Base-by-base conservation (phyloP, 1,140 invertebrate species). In the Brachionus calyciflorus region DNA sequence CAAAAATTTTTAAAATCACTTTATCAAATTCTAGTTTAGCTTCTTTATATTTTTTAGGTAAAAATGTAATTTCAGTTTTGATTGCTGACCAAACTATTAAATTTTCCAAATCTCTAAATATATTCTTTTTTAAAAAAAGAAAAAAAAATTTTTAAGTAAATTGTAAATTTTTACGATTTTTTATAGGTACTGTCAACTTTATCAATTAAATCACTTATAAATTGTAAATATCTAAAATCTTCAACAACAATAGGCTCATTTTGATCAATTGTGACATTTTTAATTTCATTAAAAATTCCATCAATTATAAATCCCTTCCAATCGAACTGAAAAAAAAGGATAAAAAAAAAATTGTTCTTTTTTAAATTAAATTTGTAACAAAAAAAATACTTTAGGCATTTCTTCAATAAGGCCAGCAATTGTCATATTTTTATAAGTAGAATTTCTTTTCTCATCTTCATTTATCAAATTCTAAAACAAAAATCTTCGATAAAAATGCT, bases 11-110 rank as follows among this genome's bases (percentile, higher is more conserved):
- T 3, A 10, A 57, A 65, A 14, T 51, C 9, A 73, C 69, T 30
- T 73, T 73, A 28, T 73, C 69, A 51, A 73, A 73, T 49, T 73
- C 69, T 26, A 37, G 69, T 19, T 73, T 73, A 19, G 51, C 46
- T 7, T 49, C 21, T 37, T 51, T 55, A 21, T 51, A 73, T 17
- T 51, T 73, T 30, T 49, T 49, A 30, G 69, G 69, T 17, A 73
- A 73, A 14, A 21, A 73, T 0, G 9, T 49, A 0, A 73, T 46
- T 73, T 73, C 69, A 73, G 28, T 73, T 55, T 73, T 73, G 14
- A 73, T 51, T 21, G 69, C 46, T 5, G 69, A 73, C 69, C 69
- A 73, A 21, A 73, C 33, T n/a, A 73, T 51, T 33, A 73, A 19
- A 41, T 73, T 73, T 41, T 73, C 69, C 46, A 73, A 73, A 24